Evolutionary conservation across 2,797 vertebrate genomes (phyloP), one percentile per base, ranked within the genome.

Genomic region (Falco rusticolus): DNA sequence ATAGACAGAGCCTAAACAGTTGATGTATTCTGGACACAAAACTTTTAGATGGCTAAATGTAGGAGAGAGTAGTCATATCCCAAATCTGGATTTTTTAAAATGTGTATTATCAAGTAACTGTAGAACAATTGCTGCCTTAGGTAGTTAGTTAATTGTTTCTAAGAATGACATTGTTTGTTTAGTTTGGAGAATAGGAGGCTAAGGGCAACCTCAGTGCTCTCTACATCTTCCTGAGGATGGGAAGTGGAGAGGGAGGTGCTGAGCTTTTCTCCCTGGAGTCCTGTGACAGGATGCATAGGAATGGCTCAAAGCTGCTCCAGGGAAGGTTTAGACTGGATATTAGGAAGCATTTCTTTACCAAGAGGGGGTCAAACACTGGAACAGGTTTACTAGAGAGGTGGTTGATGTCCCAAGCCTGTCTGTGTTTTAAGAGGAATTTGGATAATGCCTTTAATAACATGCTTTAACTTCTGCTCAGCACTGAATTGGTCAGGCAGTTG

Each of bases 251-350:
- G 16, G 17, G 43, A 18, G 43, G 43, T 45, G 43, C 43, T 45
- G 43, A 45, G 17, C 43, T 45, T 17, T 45, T 45, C 43, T 45
- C 43, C 43, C 16, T 45, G 43, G 43, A 18, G 18, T 45, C 43
- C 43, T 17, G 43, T 45, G 43, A 45, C 17, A 41, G 29, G 14
- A 14, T 0, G 0, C 0, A 2, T 8, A 19, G 12, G 15, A 24
- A 45, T 12, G 12, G 25, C 34, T 79, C 13, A n/a, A 51, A 51
- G 29, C 8, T 51, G 75, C 11, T 1, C 11, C 34, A 51, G 59
- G 21, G 16, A 5, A 33, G 47, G 22, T 54, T 54, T 6, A 43
- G 9, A 18, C 11, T 11, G 3, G 60, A 18, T 33, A 34, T n/a
- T 15, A 54, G 33, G 41, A 65, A 79, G 12, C 39, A 54, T 9